Percentiles rank a stretch among this genome's conserved stretches.
Evolutionary conservation across 2,797 vertebrate species (phyloP).

Genomic region (Rhinichthys osculus): DNA sequence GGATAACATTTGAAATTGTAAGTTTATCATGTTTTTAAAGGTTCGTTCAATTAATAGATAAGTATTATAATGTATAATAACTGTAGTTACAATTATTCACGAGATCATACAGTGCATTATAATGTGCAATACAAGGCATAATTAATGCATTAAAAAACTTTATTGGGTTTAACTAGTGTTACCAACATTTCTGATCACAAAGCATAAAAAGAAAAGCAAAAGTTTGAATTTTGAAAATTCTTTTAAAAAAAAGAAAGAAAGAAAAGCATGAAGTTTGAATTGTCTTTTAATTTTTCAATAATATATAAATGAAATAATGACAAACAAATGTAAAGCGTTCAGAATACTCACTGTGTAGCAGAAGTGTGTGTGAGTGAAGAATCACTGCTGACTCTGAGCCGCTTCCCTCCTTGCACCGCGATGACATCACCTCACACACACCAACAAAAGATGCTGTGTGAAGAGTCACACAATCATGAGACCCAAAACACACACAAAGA

Average conservation of each 20-base stretch:
- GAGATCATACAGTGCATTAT: background rate
- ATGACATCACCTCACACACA: constrained; percentile 27
- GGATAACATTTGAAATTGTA: background rate
- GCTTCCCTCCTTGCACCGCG: constrained; percentile 32
- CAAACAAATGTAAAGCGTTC: background rate
- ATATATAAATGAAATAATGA: background rate
- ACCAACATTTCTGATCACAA: background rate
- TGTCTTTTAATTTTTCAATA: background rate
- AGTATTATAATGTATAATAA: background rate
- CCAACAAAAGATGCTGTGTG: constrained; percentile 17
- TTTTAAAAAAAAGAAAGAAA: too few relatives aligned
- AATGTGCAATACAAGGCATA: background rate
- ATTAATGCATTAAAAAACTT: background rate
- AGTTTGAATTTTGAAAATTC: background rate
- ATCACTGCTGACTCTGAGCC: background rate
- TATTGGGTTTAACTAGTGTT: background rate
- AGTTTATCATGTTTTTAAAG: background rate
- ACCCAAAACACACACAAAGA: constrained; percentile 8
- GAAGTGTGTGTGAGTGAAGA: background rate
- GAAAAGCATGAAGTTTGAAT: background rate
- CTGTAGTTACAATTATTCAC: background rate
- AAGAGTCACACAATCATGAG: background rate
- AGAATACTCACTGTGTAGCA: background rate
- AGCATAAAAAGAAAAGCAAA: background rate
- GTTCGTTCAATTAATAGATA: background rate